Evolutionary conservation across 2,888 invertebrate species (phyloP).

Genomic region (Lepas anatifera): DNA sequence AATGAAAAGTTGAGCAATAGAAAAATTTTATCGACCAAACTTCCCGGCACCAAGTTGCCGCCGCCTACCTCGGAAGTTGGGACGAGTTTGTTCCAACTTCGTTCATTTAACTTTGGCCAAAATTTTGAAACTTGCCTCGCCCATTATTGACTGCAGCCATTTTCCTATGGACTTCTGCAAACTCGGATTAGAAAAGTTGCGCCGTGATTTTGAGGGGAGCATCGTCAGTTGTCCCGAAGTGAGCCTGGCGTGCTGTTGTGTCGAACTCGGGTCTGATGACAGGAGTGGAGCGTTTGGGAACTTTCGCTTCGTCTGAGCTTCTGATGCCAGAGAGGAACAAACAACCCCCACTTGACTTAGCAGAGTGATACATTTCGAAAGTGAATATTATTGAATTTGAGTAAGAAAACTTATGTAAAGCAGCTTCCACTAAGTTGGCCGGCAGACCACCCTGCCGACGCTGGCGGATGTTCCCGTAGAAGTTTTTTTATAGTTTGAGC

Average conservation of each 20-base stretch:
- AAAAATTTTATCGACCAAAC: conserved; percentile 14
- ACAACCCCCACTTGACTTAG: no score
- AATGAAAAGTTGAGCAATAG: conserved; percentile 8
- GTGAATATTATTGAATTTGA: no score
- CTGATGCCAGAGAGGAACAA: no score
- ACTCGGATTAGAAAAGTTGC: conserved; percentile 8
- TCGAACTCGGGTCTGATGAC: background rate
- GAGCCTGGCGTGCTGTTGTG: background rate
- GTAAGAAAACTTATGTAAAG: no score
- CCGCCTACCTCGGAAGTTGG: background rate
- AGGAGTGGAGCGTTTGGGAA: background rate
- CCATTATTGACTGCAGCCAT: conserved; percentile 6
- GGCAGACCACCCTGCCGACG: no score
- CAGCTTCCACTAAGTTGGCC: no score
- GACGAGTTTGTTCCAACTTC: background rate
- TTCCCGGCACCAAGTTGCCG: background rate
- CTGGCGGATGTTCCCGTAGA: no score
- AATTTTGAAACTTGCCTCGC: conserved; percentile 7
- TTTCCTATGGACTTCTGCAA: conserved; percentile 7
- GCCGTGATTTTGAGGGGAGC: background rate
- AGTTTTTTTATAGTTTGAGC: no score
- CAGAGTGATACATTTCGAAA: no score
- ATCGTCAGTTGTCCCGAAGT: background rate
- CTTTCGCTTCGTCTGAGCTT: no score
- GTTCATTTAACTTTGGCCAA: background rate